phyloP scores from a whole-genome alignment of 2,113 vertebrate genomes.

The Apodemus sylvaticus region DNA sequence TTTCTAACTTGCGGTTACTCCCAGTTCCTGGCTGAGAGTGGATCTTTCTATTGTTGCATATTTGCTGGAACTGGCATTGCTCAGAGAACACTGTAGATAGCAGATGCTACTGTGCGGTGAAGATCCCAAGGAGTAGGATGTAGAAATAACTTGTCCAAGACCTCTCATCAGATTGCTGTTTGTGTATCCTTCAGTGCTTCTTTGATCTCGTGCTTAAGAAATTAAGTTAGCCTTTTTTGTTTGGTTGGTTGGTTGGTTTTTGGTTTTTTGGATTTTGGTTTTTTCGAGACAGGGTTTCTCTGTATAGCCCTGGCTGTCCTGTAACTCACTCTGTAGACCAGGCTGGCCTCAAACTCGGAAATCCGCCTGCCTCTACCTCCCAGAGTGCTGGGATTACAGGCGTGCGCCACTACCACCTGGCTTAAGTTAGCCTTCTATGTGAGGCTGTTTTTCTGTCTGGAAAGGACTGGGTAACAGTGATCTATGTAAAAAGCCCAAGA shows the following conservation, averaged over 20 bases:
- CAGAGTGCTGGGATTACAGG: too few species aligned
- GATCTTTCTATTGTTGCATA: neutral
- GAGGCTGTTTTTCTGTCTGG: constrained; percentile 57
- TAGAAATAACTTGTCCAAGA: constrained; percentile 68
- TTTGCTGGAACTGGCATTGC: neutral
- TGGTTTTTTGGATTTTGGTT: too few species aligned
- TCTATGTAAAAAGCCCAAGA: constrained; percentile 27
- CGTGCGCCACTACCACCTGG: too few species aligned
- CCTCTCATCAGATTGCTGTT: constrained; percentile 46
- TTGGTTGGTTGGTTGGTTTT: too few species aligned
- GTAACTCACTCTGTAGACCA: too few species aligned
- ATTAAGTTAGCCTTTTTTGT: constrained; percentile 54
- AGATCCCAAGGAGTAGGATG: constrained; percentile 56
- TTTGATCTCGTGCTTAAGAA: neutral
- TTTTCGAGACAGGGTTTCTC: too few species aligned
- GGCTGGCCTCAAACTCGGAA: too few species aligned
- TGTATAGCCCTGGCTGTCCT: too few species aligned
- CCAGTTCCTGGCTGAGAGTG: neutral
- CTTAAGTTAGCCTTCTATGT: constrained; percentile 30
- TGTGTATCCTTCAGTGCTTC: constrained; percentile 16
- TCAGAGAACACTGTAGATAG: constrained; percentile 38
- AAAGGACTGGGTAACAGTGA: neutral
- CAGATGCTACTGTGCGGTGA: constrained; percentile 57
- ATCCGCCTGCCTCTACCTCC: too few species aligned
- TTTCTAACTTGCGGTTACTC: neutral